These are phyloP conservation scores for Aradus depressus DNA, from an alignment of 2,888 invertebrate genomes.

Conservation along the genomic window DNA sequence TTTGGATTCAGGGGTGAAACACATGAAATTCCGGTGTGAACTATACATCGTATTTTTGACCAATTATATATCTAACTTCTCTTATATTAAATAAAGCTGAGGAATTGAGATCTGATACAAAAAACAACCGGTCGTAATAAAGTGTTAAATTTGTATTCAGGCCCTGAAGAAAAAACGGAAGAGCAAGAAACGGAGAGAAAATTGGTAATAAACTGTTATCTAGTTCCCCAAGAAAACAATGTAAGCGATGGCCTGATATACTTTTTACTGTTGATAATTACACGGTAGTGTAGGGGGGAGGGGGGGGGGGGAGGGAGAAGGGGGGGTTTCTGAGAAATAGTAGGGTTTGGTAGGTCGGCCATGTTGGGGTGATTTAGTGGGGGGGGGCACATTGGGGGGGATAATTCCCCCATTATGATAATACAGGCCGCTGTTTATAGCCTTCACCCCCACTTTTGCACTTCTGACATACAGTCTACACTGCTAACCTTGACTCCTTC, in stretches of 20 bases:
- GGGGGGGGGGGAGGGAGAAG: too few species aligned
- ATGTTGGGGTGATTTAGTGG: not conserved
- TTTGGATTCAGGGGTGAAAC: too few species aligned
- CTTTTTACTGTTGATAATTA: slow-evolving; percentile 28
- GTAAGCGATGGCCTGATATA: slow-evolving; percentile 27
- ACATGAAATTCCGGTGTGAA: too few species aligned
- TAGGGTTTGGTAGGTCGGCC: not conserved
- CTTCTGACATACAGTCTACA: too few species aligned
- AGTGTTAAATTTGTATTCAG: slow-evolving; percentile 2
- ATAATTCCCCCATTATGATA: slow-evolving; percentile 2
- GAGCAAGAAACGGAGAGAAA: slow-evolving; percentile 8
- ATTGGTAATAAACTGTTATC: slow-evolving; percentile 17
- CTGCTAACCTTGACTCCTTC: not conserved
- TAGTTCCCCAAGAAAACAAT: slow-evolving; percentile 23
- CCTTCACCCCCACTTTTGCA: not conserved
- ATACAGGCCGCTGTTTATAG: not conserved
- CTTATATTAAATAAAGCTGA: too few species aligned
- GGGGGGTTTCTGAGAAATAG: slow-evolving; percentile 5
- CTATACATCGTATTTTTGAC: too few species aligned
- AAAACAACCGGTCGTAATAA: not conserved
- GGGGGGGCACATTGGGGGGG: not conserved
- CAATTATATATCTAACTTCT: too few species aligned
- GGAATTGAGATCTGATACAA: not conserved
- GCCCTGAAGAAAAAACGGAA: not conserved
- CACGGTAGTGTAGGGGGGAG: too few species aligned